Evolutionary conservation across 2,113 vertebrate species (phyloP).

Genomic region (Crotalus helleri): DNA sequence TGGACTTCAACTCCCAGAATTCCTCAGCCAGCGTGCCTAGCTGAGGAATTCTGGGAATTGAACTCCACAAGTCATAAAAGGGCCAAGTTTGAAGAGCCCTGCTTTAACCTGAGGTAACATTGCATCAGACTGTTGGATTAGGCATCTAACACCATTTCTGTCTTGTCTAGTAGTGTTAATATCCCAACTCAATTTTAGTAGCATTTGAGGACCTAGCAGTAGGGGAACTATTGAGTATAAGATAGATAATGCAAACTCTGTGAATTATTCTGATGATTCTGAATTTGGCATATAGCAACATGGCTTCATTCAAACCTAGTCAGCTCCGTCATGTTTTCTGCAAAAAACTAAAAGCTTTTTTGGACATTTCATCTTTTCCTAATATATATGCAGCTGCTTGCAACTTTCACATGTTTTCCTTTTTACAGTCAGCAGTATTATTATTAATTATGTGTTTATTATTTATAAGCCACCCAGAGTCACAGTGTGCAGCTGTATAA

Average conservation of each 20-base stretch:
- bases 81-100: too few relatives aligned
- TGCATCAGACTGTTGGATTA: background rate
- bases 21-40: too few relatives aligned
- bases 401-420: background rate
- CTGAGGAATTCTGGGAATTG: too few relatives aligned
- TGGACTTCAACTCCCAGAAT: too few relatives aligned
- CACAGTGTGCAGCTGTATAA: background rate
- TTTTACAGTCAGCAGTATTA: background rate
- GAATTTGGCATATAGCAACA: background rate
- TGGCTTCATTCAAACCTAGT: background rate
- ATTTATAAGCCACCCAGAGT: background rate
- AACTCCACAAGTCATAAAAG: too few relatives aligned
- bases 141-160: background rate
- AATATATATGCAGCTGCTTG: background rate
- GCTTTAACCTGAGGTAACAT: background rate
- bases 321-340: background rate
- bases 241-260: background rate
- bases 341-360: background rate
- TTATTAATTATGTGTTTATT: background rate
- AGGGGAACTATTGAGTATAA: background rate
- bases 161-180: background rate
- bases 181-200: background rate
- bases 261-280: background rate
- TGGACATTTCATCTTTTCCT: background rate
- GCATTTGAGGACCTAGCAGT: background rate